Evolutionary conservation across 2,113 vertebrate genomes (phyloP).

Genomic region (Columba livia): DNA sequence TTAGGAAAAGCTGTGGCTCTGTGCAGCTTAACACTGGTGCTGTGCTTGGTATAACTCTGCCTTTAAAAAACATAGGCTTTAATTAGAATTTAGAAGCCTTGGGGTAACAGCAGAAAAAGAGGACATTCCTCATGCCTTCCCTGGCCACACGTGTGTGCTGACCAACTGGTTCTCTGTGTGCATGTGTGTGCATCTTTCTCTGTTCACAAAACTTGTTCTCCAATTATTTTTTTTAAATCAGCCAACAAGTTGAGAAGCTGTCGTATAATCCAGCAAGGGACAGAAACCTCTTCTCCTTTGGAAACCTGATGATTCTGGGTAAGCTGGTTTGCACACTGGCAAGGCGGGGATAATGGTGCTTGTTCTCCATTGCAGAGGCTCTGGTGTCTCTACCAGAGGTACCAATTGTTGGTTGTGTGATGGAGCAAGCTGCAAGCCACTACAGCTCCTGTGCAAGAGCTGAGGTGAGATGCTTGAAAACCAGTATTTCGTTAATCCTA

Average conservation of each 20-base stretch:
- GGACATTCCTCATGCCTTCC: background rate
- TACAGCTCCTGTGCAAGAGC: background rate
- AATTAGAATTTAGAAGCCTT: background rate
- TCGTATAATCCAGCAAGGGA: background rate
- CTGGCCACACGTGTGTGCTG: background rate
- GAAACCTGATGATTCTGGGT: background rate
- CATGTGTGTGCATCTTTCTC: background rate
- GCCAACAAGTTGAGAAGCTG: background rate
- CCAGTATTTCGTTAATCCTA: background rate
- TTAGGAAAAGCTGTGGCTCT: background rate
- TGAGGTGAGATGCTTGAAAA: background rate
- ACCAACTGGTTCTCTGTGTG: background rate
- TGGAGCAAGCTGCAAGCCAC: background rate
- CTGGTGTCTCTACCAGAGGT: background rate
- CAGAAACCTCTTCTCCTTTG: background rate
- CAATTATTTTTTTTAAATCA: background rate
- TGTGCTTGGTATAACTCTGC: background rate
- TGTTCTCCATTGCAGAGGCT: background rate
- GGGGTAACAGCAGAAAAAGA: background rate
- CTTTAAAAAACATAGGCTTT: background rate
- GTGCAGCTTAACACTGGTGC: background rate
- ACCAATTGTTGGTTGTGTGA: rapidly evolving
- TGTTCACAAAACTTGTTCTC: background rate
- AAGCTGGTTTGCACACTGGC: background rate
- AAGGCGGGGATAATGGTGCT: background rate